These are phyloP conservation scores for Lucilia sericata DNA, from an alignment of 1,140 invertebrate genomes.

Conservation along the genomic window DNA sequence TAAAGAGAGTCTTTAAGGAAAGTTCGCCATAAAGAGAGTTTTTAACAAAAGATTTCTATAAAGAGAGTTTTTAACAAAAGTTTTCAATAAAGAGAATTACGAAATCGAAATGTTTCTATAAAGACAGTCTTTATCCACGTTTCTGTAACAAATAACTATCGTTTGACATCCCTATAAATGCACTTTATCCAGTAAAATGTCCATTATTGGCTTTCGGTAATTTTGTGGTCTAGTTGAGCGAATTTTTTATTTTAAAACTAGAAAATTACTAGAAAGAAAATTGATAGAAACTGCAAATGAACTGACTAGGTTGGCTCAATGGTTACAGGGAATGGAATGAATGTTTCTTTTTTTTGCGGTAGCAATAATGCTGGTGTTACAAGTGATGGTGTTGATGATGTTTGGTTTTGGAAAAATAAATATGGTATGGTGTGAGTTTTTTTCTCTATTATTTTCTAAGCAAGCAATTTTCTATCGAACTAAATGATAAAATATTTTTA, in stretches of 20 bases:
- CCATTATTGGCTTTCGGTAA: not conserved
- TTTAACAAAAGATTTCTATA: too few relatives aligned
- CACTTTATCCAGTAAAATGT: not conserved
- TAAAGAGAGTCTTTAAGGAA: too few relatives aligned
- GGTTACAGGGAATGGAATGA: not conserved
- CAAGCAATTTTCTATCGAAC: not conserved
- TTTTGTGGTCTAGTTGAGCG: not conserved
- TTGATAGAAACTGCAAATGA: not conserved
- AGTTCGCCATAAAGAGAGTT: too few relatives aligned
- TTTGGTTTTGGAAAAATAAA: not conserved
- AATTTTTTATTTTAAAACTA: not conserved
- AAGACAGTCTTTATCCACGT: too few relatives aligned
- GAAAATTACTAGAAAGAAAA: not conserved
- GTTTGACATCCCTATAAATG: not conserved
- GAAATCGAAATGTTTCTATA: too few relatives aligned
- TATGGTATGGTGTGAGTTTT: not conserved
- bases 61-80: too few relatives aligned
- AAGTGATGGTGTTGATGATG: constrained; percentile 11
- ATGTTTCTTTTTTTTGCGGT: not conserved
- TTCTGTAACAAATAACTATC: too few relatives aligned
- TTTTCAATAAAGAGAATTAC: too few relatives aligned
- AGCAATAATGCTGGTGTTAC: not conserved
- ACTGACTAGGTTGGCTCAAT: not conserved
- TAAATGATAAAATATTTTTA: not conserved
- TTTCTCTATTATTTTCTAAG: not conserved